Base-by-base conservation (phyloP, 2,113 vertebrate genomes). In the Falcunculus frontatus region DNA sequence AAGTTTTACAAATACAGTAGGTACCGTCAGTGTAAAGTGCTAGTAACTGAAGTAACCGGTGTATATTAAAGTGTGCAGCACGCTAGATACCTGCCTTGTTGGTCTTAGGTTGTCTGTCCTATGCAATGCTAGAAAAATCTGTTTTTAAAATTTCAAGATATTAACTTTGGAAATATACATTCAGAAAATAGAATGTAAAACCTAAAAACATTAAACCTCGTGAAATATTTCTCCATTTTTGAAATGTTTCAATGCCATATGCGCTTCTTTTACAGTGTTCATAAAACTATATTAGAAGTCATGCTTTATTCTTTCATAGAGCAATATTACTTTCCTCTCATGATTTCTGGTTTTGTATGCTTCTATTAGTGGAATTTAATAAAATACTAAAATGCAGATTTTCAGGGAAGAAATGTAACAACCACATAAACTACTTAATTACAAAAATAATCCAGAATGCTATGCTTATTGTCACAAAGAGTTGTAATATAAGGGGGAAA, bases 101-200 rank as follows among this genome's bases (percentile, higher is more conserved):
- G 59, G 81, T 73, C 95, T 96, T 97, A 95, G 84, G 70, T 93
- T 96, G 96, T 90, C 85, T 95, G 86, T 93, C 88, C 90, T 83
- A 79, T 82, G 70, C 56, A 69, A 63, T 78, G 63, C 49, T 81
- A 91, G 56, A 76, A 93, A 93, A 84, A 70, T 30, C 14, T 42
- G 89, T 56, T 37, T 16, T 33, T 69, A 30, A 75, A 74, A 56
- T 59, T 3, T 7, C 79, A 65, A 81, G 47, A 59, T 50, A 67
- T 7, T 94, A 64, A 84, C 60, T 90, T 90, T 77, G 78, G 82
- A 84, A 97, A 74, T 74, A 64, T 26, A 50, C 22, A 59, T 72
- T 86, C 46, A 86, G 67, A 94, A 95, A 96, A 69, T 15, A 69
- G 73, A 93, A 93, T 62, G 17, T 78, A 42, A 96, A 90, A 78